Evolutionary conservation across 2,888 invertebrate species (phyloP).

Genomic region (Rhorus exstirpatorius): DNA sequence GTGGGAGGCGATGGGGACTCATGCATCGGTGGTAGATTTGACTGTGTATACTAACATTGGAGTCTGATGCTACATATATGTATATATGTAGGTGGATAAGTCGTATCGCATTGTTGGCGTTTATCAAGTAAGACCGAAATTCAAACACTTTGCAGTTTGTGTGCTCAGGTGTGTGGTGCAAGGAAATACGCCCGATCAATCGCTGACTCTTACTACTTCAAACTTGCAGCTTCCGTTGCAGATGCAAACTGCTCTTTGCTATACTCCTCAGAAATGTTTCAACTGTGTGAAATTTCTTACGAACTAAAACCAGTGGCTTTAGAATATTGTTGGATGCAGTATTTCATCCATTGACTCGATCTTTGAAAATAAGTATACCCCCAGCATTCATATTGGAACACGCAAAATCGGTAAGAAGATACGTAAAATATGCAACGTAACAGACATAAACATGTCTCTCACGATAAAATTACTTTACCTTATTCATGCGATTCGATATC

Average conservation of each 20-base stretch:
- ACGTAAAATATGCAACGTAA: too few species aligned
- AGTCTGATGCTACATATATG: not conserved
- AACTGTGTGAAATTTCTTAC: slow-evolving; percentile 2
- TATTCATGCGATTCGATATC: not conserved
- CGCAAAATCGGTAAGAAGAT: too few species aligned
- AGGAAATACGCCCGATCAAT: slow-evolving; percentile 61
- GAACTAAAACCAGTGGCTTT: not conserved
- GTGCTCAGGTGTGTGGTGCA: slow-evolving; percentile 11
- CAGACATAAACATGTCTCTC: too few species aligned
- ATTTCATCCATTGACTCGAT: not conserved
- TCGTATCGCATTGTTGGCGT: slow-evolving; percentile 42
- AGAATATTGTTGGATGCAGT: not conserved
- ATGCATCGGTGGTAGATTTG: slow-evolving; percentile 5
- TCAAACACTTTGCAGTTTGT: slow-evolving; percentile 40
- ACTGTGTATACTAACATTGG: not conserved
- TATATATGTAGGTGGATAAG: not conserved
- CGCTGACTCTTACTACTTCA: slow-evolving; percentile 57
- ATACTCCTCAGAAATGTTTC: slow-evolving; percentile 11
- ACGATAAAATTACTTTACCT: not conserved
- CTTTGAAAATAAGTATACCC: not conserved
- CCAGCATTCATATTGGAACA: too few species aligned
- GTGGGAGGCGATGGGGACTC: not conserved
- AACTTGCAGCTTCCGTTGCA: slow-evolving; percentile 41
- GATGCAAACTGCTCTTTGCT: slow-evolving; percentile 29
- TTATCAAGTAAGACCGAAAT: slow-evolving; percentile 50